Evolutionary conservation across 2,113 vertebrate species (phyloP), one percentile per base, ranked within the genome.

Genomic region (Callorhinus ursinus): DNA sequence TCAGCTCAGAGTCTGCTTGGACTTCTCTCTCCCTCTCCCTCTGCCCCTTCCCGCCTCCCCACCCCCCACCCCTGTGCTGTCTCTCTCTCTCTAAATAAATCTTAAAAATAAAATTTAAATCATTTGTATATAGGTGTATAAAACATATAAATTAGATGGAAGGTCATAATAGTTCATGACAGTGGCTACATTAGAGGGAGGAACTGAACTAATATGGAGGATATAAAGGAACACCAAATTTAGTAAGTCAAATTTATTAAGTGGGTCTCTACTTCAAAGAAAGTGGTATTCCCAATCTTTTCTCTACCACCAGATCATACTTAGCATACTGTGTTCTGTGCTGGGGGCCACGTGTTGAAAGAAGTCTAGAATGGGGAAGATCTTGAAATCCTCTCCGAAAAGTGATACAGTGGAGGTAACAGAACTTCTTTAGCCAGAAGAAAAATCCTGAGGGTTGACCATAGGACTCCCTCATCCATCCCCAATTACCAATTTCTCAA

Each of bases 231-330:
- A 86, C 19, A 6, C 67, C 63, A 90, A 95, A 79, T 81, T 84
- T 96, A 85, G 7, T 46, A 46, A 76, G 72, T 49, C 24, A 76
- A 31, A 76, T 49, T 67, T 80, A 95, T 24, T n/a, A 84, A 90
- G 22, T 76, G 63, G 22, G 51, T 90, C 61, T 97, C 71, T 71
- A 57, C 42, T 94, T 93, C 49, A 97, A 92, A 53, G 5, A 57
- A 94, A 96, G 16, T 28, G 15, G 36, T 88, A 92, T 92, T 95
- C 33, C 79, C 63, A 95, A 65, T 85, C 33, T 88, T 91, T 13
- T 92, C n/a, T 92, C 42, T 53, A 89, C 39, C 88, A 74, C 31
- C 31, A 97, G 31, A 83, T 53, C 57, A 86, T 21, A 81, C 14
- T 42, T 91, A 16, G 46, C 2, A 88, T 97, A 90, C 15, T 93